Conservation (phyloP, 2,113 vertebrate species). For the Scortum barcoo region DNA sequence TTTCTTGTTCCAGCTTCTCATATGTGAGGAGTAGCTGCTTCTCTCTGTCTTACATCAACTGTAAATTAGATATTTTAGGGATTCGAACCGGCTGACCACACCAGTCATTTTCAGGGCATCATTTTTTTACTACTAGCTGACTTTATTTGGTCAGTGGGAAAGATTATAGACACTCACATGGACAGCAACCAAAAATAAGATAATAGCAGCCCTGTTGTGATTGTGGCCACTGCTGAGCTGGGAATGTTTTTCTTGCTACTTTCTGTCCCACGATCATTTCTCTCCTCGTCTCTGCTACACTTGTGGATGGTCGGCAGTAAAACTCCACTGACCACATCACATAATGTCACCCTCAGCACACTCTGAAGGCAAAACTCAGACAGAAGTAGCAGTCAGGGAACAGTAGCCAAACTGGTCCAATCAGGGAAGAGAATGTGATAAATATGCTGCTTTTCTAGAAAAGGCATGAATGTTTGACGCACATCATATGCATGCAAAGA, state of each 20-base stretch:
- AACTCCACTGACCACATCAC: not conserved
- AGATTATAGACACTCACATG: not conserved
- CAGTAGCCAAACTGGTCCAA: not conserved
- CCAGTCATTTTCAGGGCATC: no score
- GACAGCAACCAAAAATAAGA: not conserved
- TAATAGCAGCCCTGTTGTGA: not conserved
- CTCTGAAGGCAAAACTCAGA: not conserved
- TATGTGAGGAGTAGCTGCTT: not conserved
- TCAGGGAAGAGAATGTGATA: not conserved
- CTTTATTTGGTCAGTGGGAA: no score
- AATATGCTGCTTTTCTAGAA: not conserved
- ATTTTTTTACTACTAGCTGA: no score
- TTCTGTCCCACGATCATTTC: not conserved
- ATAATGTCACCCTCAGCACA: not conserved
- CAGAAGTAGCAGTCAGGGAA: not conserved
- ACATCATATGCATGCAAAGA: not conserved
- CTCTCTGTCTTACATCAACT: not conserved
- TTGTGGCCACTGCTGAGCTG: not conserved
- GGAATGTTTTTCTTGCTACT: not conserved
- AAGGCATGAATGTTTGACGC: not conserved
- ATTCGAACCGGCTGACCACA: not conserved
- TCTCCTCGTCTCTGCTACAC: not conserved
- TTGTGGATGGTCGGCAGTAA: not conserved
- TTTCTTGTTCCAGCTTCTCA: not conserved
- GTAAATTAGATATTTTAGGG: not conserved